These are phyloP conservation scores for Glyphotaelius pellucidus DNA, from an alignment of 2,888 invertebrate genomes.

Conservation along the genomic window DNA sequence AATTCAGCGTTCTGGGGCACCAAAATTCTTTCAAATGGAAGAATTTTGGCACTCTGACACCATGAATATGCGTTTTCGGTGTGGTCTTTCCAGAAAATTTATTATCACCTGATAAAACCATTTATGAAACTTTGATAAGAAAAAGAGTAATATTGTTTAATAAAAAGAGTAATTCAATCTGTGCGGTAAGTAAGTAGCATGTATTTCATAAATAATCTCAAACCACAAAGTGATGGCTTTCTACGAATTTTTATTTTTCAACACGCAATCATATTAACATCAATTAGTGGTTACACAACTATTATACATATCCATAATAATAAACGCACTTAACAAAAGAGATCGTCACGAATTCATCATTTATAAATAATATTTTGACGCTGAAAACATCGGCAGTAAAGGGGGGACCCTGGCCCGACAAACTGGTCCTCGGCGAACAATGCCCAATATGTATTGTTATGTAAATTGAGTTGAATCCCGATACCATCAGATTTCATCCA, in stretches of 20 bases:
- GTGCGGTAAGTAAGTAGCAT: neutral
- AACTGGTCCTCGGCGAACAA: slow-evolving; percentile 43
- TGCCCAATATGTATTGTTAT: slow-evolving; percentile 47
- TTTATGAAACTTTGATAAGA: neutral
- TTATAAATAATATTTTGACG: slow-evolving; percentile 45
- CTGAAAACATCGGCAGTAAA: slow-evolving; percentile 17
- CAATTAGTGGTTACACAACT: neutral
- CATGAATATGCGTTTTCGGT: too few species aligned
- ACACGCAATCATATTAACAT: neutral
- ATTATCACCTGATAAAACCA: neutral
- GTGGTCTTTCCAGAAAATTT: neutral
- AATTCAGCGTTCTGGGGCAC: too few species aligned
- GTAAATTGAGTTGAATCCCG: slow-evolving; percentile 44
- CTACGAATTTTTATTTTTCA: neutral
- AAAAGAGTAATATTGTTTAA: too few species aligned
- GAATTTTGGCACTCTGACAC: neutral
- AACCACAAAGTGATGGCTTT: neutral
- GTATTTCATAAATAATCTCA: neutral
- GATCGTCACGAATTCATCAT: slow-evolving; percentile 10
- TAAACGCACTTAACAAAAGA: neutral
- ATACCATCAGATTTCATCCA: slow-evolving; percentile 44
- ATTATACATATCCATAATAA: neutral
- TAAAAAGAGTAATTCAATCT: neutral
- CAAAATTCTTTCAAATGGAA: neutral
- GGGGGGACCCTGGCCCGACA: neutral